phyloP scores from a whole-genome alignment of 2,113 vertebrate genomes.

The Aptenodytes patagonicus region DNA sequence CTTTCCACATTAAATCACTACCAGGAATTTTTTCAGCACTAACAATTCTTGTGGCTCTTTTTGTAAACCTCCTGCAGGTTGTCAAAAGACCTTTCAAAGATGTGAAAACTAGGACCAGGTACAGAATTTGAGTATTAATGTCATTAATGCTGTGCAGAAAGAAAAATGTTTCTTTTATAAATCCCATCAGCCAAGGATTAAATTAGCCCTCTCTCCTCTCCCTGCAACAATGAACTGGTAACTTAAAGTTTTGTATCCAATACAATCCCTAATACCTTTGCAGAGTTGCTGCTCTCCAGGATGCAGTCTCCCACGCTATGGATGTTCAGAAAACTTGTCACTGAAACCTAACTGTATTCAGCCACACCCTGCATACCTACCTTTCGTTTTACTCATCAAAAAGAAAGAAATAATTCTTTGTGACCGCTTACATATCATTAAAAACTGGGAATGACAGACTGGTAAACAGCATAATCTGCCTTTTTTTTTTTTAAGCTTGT shows the following conservation, averaged over 20 bases:
- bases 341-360: not conserved
- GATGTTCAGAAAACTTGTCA: not conserved
- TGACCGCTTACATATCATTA: not conserved
- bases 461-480: not conserved
- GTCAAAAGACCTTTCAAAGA: not conserved
- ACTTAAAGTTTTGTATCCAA: not conserved
- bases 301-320: not conserved
- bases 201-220: not conserved
- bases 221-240: not conserved
- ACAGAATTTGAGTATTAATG: not conserved
- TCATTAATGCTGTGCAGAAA: not conserved
- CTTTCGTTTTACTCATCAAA: not conserved
- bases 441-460: not conserved
- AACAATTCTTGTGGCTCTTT: not conserved
- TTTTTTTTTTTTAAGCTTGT: not conserved
- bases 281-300: not conserved
- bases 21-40: not conserved
- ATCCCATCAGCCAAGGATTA: not conserved
- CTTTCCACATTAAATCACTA: not conserved
- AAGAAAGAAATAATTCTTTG: not conserved
- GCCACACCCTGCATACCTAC: not conserved
- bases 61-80: not conserved
- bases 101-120: not conserved
- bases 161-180: not conserved
- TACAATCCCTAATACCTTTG: not conserved